Percentiles rank a stretch among this genome's conserved stretches.
These are phyloP conservation scores for Amblyornis subalaris DNA, from an alignment of 2,113 vertebrate genomes.

Conservation along the genomic window DNA sequence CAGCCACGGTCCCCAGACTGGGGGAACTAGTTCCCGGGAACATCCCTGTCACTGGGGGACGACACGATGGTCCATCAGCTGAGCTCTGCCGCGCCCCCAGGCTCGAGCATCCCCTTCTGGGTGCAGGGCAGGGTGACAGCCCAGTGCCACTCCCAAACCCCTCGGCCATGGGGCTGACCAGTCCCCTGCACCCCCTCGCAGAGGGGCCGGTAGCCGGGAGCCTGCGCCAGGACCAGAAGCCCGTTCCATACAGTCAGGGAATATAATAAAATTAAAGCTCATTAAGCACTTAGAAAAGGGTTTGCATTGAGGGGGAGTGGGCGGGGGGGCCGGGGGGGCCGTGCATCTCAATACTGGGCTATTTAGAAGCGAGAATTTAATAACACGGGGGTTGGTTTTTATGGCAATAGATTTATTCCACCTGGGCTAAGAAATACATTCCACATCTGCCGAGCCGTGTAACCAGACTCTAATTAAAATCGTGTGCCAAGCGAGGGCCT, in stretches of 20 bases:
- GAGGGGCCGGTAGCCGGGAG: background rate
- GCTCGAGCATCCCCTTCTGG: background rate
- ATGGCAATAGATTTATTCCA: conserved; percentile 77
- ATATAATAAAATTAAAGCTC: conserved; percentile 32
- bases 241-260: background rate
- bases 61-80: rapidly evolving
- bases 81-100: background rate
- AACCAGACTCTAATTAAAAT: conserved; percentile 82
- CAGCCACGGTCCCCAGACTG: background rate
- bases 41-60: background rate
- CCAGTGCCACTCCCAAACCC: background rate
- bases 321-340: background rate
- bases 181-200: rapidly evolving
- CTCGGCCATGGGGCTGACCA: rapidly evolving
- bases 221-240: background rate
- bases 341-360: conserved; percentile 21
- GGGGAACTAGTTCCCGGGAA: rapidly evolving
- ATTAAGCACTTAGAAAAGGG: conserved; percentile 50
- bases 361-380: conserved; percentile 63
- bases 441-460: conserved; percentile 75
- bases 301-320: conserved; percentile 28
- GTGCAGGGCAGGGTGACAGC: background rate
- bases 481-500: conserved; percentile 67
- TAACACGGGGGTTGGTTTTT: conserved; percentile 73
- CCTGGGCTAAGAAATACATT: conserved; percentile 76